Evolutionary conservation across 2,797 vertebrate species (phyloP).

Genomic region (Balearica regulorum): DNA sequence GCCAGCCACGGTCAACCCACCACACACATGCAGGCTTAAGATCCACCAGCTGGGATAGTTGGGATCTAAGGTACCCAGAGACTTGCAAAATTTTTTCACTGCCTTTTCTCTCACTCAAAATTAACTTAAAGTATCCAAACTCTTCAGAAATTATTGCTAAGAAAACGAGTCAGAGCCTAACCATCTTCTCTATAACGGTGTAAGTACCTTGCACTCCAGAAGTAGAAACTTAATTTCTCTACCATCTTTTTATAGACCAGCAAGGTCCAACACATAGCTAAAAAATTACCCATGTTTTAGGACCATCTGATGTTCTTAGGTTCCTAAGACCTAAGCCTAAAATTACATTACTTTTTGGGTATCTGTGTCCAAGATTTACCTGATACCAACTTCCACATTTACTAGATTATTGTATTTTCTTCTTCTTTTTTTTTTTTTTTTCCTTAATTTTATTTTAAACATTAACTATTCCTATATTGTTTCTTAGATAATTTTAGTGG

Average conservation of each 20-base stretch:
- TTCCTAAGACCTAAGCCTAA: neutral
- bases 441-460: neutral
- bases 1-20: too few relatives aligned
- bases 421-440: neutral
- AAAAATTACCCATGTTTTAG: neutral
- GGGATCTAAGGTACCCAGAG: neutral
- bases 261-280: neutral
- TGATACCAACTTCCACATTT: neutral
- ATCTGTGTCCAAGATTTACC: neutral
- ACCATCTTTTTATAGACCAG: neutral
- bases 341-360: neutral
- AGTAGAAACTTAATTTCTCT: neutral
- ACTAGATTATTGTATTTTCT: neutral
- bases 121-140: neutral
- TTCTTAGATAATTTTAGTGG: neutral
- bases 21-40: neutral
- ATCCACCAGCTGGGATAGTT: neutral
- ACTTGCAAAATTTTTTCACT: neutral
- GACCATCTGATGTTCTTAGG: neutral
- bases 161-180: neutral
- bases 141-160: neutral
- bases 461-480: neutral
- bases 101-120: neutral
- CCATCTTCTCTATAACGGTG: neutral
- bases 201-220: neutral